Evolutionary conservation across 2,797 vertebrate genomes (phyloP).

Genomic region (Hypotaenidia okinawae): DNA sequence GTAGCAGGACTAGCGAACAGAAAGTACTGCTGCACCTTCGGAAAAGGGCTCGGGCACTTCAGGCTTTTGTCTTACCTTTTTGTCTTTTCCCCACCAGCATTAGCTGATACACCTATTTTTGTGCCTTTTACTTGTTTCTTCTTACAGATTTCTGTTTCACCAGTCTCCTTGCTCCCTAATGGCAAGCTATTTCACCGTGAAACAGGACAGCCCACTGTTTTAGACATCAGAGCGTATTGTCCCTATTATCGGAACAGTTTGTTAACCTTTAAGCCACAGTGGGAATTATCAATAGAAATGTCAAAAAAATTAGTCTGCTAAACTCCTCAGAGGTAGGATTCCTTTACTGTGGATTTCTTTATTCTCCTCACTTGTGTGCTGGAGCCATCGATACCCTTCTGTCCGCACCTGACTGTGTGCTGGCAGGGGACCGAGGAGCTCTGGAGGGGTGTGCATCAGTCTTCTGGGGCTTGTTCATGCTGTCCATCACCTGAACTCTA

Average conservation of each 20-base stretch:
- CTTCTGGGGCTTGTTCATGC: not conserved
- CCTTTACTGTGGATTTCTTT: not conserved
- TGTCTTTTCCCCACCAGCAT: not conserved
- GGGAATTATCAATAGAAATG: not conserved
- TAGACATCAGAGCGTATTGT: not conserved
- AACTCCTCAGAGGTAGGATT: not conserved
- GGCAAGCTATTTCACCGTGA: not conserved
- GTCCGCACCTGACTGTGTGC: rapidly evolving
- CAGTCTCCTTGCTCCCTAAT: not conserved
- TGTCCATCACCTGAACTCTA: rapidly evolving
- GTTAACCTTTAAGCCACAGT: not conserved
- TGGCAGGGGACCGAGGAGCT: not conserved
- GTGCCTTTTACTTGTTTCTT: not conserved
- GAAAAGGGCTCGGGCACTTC: not conserved
- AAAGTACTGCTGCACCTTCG: not conserved
- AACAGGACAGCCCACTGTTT: not conserved
- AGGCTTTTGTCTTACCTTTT: not conserved
- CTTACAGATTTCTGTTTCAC: not conserved
- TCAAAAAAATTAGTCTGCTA: not conserved
- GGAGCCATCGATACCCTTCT: not conserved
- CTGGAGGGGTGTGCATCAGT: rapidly evolving
- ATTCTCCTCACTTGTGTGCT: not conserved
- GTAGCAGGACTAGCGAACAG: not conserved
- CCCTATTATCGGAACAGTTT: not conserved
- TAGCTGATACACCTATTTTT: not conserved